Evolutionary conservation across 2,888 invertebrate species (phyloP).

Genomic region (Machimus rusticus): DNA sequence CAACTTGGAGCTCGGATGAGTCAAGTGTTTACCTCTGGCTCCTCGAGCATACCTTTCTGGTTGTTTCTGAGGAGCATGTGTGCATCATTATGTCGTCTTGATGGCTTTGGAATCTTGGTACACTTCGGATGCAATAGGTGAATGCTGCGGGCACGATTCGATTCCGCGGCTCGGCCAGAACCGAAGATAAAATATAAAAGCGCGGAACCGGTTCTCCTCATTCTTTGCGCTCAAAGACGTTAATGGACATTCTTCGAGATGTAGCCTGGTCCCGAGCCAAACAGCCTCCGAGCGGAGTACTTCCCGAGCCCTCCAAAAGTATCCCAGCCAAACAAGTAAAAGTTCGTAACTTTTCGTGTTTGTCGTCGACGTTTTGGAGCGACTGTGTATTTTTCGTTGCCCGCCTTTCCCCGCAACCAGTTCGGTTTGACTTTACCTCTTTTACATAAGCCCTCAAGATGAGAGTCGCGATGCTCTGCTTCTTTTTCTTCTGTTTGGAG

Average conservation of each 20-base stretch:
- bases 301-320: not conserved
- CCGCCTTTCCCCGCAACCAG: not conserved
- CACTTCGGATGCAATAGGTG: slow-evolving; percentile 29
- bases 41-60: not conserved
- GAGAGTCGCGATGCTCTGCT: not conserved
- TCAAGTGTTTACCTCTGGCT: slow-evolving; percentile 30
- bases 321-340: slow-evolving; percentile 29
- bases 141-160: slow-evolving; percentile 13
- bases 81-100: slow-evolving; percentile 19
- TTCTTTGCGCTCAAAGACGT: slow-evolving; percentile 16
- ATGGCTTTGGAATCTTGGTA: slow-evolving; percentile 11
- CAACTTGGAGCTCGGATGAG: not conserved
- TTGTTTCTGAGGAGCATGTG: not conserved
- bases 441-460: slow-evolving; percentile 27
- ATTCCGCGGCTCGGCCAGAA: not conserved
- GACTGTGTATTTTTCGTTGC: not conserved
- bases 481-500: not conserved
- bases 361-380: not conserved
- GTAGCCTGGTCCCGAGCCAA: not conserved
- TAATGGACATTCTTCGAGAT: slow-evolving; percentile 39
- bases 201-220: slow-evolving; percentile 25
- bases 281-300: slow-evolving; percentile 21
- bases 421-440: not conserved
- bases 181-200: slow-evolving; percentile 18
- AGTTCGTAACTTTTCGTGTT: slow-evolving; percentile 25